Conservation (phyloP, 2,797 vertebrate species). For the Sciurus vulgaris region DNA sequence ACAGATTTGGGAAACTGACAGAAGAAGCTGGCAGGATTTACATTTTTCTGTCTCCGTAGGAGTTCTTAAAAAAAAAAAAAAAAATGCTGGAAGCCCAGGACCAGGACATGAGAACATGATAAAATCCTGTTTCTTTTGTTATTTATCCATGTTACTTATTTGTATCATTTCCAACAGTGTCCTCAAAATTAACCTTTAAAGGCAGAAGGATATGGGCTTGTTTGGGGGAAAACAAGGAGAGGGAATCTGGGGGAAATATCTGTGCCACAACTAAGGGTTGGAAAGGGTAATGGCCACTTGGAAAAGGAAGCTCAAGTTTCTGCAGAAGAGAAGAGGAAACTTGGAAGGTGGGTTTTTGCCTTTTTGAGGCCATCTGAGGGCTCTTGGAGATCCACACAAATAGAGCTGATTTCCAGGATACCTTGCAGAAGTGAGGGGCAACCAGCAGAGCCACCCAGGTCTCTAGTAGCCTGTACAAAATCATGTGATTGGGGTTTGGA, state of each 20-base stretch:
- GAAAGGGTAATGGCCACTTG: neutral
- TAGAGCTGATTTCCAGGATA: neutral
- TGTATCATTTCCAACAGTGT: slow-evolving; percentile 40
- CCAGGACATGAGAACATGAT: neutral
- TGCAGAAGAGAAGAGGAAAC: neutral
- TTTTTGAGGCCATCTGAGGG: neutral
- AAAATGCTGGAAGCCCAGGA: neutral
- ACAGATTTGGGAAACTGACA: slow-evolving; percentile 1
- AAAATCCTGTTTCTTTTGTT: slow-evolving; percentile 37
- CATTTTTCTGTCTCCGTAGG: neutral
- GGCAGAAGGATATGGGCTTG: neutral
- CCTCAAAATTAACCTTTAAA: slow-evolving; percentile 25
- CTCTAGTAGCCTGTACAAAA: slow-evolving; percentile 29
- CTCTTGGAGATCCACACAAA: neutral
- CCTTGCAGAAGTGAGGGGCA: neutral
- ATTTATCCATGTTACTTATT: slow-evolving; percentile 41
- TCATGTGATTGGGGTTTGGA: neutral
- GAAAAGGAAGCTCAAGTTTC: neutral
- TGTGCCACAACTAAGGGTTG: neutral
- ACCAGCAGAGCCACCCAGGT: neutral
- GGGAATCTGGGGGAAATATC: neutral
- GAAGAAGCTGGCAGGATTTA: neutral
- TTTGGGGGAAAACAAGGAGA: neutral
- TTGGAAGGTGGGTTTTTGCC: neutral
- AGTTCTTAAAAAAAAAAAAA: neutral